A percentile compares a stretch with the other conserved stretches of the same genome.
Evolutionary conservation across 2,888 invertebrate genomes (phyloP).

Genomic region (Harpalus rubripes): DNA sequence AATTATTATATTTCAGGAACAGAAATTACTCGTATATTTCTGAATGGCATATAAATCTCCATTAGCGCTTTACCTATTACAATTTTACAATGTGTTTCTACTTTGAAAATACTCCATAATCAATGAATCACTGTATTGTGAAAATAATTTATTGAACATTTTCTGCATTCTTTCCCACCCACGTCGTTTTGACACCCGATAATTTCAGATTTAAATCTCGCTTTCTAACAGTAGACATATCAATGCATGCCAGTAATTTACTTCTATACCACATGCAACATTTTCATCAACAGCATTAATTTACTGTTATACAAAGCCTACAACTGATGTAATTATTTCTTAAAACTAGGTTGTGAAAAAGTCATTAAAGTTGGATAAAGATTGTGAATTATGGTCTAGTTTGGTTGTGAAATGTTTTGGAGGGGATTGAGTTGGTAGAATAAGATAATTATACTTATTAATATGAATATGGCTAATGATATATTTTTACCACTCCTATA

Average conservation of each 20-base stretch:
- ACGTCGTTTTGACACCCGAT: conserved; percentile 27
- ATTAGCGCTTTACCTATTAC: no score
- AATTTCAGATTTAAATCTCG: conserved; percentile 42
- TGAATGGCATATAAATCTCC: no score
- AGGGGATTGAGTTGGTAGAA: not conserved
- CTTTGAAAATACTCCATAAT: not conserved
- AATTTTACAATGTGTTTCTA: no score
- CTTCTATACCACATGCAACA: not conserved
- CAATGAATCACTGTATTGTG: conserved; percentile 32
- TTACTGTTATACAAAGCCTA: conserved; percentile 17
- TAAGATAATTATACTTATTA: conserved; percentile 26
- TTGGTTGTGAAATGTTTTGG: conserved; percentile 30
- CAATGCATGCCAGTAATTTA: not conserved
- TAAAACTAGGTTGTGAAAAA: conserved; percentile 38
- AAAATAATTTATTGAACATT: conserved; percentile 29
- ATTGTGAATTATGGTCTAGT: conserved; percentile 36
- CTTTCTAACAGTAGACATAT: conserved; percentile 29
- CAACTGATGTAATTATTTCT: conserved; percentile 32
- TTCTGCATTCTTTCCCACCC: conserved; percentile 36
- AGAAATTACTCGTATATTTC: no score
- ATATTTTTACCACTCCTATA: not conserved
- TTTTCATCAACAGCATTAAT: conserved; percentile 36
- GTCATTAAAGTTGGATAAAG: conserved; percentile 10
- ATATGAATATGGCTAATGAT: conserved; percentile 15
- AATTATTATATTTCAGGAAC: no score